Conservation (phyloP, 2,888 invertebrate species). For the Temnothorax ravouxi region DNA sequence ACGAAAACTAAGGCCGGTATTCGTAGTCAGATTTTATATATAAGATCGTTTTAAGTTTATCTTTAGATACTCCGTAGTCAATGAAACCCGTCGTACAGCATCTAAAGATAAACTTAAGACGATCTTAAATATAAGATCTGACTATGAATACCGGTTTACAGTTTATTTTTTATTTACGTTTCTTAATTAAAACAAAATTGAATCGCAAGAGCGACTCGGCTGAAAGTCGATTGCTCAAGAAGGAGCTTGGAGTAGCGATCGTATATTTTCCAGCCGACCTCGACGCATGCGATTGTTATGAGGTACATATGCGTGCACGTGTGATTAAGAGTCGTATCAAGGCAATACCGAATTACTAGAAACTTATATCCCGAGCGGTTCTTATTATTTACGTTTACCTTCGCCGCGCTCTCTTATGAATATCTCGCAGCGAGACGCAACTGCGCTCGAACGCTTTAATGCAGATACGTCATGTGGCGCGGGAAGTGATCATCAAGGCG, state of each 20-base stretch:
- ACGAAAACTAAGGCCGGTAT: background rate
- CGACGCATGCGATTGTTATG: conserved; percentile 21
- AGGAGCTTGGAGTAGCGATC: background rate
- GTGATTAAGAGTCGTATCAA: conserved; percentile 22
- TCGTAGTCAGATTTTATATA: no score
- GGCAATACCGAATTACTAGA: conserved; percentile 34
- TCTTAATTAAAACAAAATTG: background rate
- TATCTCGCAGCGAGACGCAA: conserved; percentile 46
- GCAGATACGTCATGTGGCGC: conserved; percentile 73
- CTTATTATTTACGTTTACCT: conserved; percentile 39
- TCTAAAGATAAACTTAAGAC: background rate
- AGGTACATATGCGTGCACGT: background rate
- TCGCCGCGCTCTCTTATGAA: conserved; percentile 3
- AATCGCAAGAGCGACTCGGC: background rate
- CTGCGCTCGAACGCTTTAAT: conserved; percentile 68
- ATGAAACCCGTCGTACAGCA: no score
- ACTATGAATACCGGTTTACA: no score
- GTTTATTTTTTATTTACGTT: background rate
- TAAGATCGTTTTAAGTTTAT: no score
- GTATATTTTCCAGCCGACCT: background rate
- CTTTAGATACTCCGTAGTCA: no score
- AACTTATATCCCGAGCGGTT: conserved; percentile 27
- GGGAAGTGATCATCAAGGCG: conserved; percentile 64
- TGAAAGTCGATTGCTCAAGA: background rate
- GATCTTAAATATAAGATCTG: no score